phyloP scores from a whole-genome alignment of 2,797 vertebrate species.

The Naso thynnoides region DNA sequence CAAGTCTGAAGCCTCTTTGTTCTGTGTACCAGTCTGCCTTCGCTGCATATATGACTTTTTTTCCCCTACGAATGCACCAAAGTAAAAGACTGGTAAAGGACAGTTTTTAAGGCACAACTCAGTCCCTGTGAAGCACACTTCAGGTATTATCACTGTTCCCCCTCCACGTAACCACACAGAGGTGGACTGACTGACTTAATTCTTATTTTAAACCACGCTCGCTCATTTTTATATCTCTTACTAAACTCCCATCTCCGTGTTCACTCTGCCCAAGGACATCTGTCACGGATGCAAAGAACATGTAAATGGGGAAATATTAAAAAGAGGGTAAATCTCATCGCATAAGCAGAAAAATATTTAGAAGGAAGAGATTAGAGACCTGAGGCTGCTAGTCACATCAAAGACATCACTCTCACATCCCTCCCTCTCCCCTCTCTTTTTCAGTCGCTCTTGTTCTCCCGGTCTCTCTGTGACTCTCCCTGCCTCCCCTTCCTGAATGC shows the following conservation, averaged over 20 bases:
- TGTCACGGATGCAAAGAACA: conserved; percentile 60
- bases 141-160: conserved; percentile 28
- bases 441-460: conserved; percentile 42
- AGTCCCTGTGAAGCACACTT: conserved; percentile 19
- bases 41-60: too few relatives aligned
- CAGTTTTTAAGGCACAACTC: too few relatives aligned
- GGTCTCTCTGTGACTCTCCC: conserved; percentile 49
- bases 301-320: conserved; percentile 46
- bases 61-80: too few relatives aligned
- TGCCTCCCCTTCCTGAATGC: conserved; percentile 58
- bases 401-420: conserved; percentile 66
- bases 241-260: conserved; percentile 44
- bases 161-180: conserved; percentile 6
- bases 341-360: conserved; percentile 72
- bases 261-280: conserved; percentile 60
- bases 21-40: too few relatives aligned
- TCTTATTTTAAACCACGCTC: conserved; percentile 31
- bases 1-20: too few relatives aligned
- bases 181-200: conserved; percentile 55
- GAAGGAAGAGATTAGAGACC: conserved; percentile 72
- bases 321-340: conserved; percentile 53
- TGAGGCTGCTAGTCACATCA: conserved; percentile 74
- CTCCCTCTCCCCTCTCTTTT: conserved; percentile 26
- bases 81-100: too few relatives aligned
- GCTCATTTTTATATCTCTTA: conserved; percentile 20